These are phyloP conservation scores for Aspidoscelis tigris DNA, from an alignment of 2,113 vertebrate genomes.

Conservation along the genomic window DNA sequence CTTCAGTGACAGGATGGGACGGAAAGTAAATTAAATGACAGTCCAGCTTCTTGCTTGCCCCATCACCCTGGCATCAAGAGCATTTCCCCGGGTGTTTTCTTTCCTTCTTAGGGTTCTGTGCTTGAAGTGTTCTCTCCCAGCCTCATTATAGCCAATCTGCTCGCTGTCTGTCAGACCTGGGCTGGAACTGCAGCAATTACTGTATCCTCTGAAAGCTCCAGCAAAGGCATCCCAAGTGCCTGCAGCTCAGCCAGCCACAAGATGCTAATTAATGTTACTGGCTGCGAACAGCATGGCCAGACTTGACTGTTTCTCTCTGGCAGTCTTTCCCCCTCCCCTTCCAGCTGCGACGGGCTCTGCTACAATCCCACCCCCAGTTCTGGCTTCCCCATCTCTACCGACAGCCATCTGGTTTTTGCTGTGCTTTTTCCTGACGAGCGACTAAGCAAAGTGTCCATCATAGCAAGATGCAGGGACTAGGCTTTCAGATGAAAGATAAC, in stretches of 20 bases:
- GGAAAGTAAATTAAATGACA: not conserved
- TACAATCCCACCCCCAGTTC: not conserved
- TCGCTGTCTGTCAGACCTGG: slow-evolving; percentile 7
- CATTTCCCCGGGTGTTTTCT: not conserved
- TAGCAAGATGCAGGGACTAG: too few relatives aligned
- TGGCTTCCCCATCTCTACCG: not conserved
- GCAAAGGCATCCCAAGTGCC: slow-evolving; percentile 2
- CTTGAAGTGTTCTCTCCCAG: not conserved
- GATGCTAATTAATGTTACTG: slow-evolving; percentile 31
- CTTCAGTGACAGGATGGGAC: too few relatives aligned
- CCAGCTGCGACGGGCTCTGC: not conserved
- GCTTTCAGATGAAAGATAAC: not conserved
- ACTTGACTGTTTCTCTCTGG: not conserved
- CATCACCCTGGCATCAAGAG: not conserved
- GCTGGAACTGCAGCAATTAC: slow-evolving; percentile 6
- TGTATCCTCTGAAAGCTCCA: slow-evolving; percentile 6
- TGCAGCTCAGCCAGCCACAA: slow-evolving; percentile 8
- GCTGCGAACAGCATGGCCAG: slow-evolving; percentile 1
- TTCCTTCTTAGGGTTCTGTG: not conserved
- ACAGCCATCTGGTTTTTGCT: not conserved
- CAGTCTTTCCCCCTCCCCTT: not conserved
- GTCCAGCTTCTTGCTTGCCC: not conserved
- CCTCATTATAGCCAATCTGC: slow-evolving; percentile 5
- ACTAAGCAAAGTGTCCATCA: too few relatives aligned
- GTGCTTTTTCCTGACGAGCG: too few relatives aligned